Base-by-base conservation (phyloP, 92 coral and sea anemone species). In the Palythoa grandiflora region DNA sequence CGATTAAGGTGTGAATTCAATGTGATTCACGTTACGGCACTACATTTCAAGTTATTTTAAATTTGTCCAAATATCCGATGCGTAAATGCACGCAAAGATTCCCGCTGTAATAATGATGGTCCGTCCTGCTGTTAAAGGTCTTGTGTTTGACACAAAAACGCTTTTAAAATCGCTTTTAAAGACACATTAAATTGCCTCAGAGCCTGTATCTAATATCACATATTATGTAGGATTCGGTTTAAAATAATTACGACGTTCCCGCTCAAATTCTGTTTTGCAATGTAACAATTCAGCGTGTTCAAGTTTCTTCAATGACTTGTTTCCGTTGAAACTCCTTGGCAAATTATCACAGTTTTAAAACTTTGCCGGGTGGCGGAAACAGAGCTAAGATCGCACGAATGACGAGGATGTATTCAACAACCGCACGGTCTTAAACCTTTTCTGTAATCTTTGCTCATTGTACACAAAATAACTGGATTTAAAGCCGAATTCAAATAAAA, bases 391-490 rank as follows among this genome's bases (percentile, higher is more conserved):
- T 83, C 40, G 19, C 38, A 48, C 44, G 66, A 65, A 47, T 12
- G 3, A 78, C 12, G 76, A 80, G 38, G 40, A 39, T 48, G 55
- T 3, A 4, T 54, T 88, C 87, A 91, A 71, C 94, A 91, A 16
- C 94, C 94, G 77, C 98, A 95, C 9, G 98, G 98, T 40, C 94
- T 78, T 8, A 95, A 75, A 7, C 96, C 98, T 66, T 88, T 93
- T 59, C 98, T 87, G 73, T 95, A 97, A 76, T 97, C 99, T 78
- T 97, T 97, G 90, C 99, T 97, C 99, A 97, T 97, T 9, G 94
- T 93, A 59, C 98, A 94, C 68, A 97, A 85, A 88, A 97, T 95
- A 71, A 97, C 72, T 0, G 99, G 99, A 74, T 97, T 95, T 39
- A 97, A 92, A 9, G 99, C 99, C 52, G 98, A 95, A 86, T 97